Evolutionary conservation across 1,140 invertebrate genomes (phyloP).

Genomic region (Mylabris phalerata): DNA sequence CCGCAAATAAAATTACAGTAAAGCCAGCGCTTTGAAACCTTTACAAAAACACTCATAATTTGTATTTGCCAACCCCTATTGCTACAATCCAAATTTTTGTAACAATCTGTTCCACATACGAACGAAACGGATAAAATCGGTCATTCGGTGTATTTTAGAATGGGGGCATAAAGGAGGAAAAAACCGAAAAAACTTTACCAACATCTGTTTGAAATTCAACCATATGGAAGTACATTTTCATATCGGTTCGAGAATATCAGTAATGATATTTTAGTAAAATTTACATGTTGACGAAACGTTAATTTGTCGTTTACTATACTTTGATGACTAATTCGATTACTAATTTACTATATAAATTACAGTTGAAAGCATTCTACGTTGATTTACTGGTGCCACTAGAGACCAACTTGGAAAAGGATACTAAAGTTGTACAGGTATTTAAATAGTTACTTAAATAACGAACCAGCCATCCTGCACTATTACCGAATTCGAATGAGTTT

Average conservation of each 20-base stretch:
- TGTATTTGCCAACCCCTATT: background rate
- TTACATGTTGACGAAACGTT: too few relatives aligned
- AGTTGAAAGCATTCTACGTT: slow-evolving; percentile 91
- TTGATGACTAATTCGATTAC: too few relatives aligned
- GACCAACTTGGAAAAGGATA: slow-evolving; percentile 88
- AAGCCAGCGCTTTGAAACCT: slow-evolving; percentile 7
- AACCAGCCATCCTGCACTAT: too few relatives aligned
- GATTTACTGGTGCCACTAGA: slow-evolving; percentile 85
- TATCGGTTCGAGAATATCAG: background rate
- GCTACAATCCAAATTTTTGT: too few relatives aligned
- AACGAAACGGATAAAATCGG: too few relatives aligned
- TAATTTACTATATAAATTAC: slow-evolving; percentile 36
- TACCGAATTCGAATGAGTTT: too few relatives aligned
- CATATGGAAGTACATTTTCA: background rate
- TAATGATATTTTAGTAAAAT: too few relatives aligned
- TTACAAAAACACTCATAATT: slow-evolving; percentile 1
- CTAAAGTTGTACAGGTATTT: slow-evolving; percentile 82
- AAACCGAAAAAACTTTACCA: too few relatives aligned
- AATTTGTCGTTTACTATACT: too few relatives aligned
- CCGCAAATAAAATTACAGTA: slow-evolving; percentile 21
- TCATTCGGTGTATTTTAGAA: too few relatives aligned
- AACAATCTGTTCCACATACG: too few relatives aligned
- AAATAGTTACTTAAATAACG: slow-evolving; percentile 5
- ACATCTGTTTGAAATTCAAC: background rate
- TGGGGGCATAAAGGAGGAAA: too few relatives aligned